Evolutionary conservation across 92 coral and sea anemone genomes (phyloP).

Genomic region (Porites evermanni): DNA sequence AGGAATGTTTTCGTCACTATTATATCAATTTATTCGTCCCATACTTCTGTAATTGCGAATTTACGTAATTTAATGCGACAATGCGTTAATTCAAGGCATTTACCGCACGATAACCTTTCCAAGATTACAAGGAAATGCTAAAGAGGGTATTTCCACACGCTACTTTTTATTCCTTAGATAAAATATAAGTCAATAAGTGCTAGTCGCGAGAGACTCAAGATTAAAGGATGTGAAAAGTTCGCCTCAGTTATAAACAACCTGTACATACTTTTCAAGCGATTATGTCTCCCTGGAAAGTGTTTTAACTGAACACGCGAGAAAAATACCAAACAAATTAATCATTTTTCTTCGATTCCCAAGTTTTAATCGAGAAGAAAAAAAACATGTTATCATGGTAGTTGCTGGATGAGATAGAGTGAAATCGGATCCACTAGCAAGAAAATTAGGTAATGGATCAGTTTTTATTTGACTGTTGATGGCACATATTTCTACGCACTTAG

Average conservation of each 20-base stretch:
- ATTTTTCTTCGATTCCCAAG: not conserved
- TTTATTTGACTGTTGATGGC: not conserved
- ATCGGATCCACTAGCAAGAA: too few species aligned
- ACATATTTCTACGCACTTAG: not conserved
- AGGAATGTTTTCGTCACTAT: not conserved
- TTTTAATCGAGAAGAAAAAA: not conserved
- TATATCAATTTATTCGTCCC: not conserved
- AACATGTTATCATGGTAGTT: not conserved
- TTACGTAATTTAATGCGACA: constrained; percentile 13
- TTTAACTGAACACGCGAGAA: constrained; percentile 12
- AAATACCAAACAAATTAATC: not conserved
- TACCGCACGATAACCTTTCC: not conserved
- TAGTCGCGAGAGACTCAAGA: not conserved
- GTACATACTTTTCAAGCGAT: constrained; percentile 16
- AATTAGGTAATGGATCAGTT: too few species aligned
- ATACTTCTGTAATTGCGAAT: not conserved
- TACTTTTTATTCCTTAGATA: too few species aligned
- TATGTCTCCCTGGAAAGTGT: constrained; percentile 22
- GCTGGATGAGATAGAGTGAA: not conserved
- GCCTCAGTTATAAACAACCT: not conserved
- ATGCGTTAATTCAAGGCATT: not conserved
- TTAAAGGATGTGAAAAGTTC: not conserved
- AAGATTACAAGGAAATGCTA: too few species aligned
- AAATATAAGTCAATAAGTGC: not conserved
- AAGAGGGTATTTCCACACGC: not conserved